Evolutionary conservation across 30 jellyfish, hydroid and myxozoan genomes (phyloP).

Genomic region (Cassiopea xamachana): DNA sequence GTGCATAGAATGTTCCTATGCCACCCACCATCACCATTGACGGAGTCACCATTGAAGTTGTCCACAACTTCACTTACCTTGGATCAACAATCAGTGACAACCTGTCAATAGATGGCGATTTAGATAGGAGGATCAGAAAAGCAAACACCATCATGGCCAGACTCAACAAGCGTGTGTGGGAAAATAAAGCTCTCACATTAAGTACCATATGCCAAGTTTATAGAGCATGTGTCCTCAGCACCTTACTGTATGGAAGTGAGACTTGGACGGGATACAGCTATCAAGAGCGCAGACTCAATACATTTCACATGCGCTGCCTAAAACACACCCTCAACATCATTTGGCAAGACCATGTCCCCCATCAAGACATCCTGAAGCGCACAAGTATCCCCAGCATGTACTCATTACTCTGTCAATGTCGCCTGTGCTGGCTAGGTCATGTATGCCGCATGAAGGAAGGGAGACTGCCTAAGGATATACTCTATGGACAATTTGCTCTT

Average conservation of each 20-base stretch:
- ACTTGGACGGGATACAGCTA: constrained; percentile 9
- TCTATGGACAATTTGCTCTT: too few species aligned
- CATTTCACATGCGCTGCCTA: constrained; percentile 9
- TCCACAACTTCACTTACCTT: constrained; percentile 4
- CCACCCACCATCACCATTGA: background rate
- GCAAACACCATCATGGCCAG: constrained; percentile 7
- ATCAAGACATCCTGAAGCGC: background rate
- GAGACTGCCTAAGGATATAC: too few species aligned
- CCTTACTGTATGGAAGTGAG: constrained; percentile 11
- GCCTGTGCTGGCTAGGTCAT: background rate
- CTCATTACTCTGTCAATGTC: background rate
- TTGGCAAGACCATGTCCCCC: background rate
- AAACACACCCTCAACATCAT: background rate
- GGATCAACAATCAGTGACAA: constrained; percentile 7
- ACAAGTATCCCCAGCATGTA: background rate
- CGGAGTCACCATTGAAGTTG: background rate
- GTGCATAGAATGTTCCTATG: constrained; percentile 6
- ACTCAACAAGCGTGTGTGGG: constrained; percentile 4
- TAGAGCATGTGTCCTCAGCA: background rate
- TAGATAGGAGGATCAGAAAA: background rate
- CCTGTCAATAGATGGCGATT: constrained; percentile 1
- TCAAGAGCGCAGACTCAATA: constrained; percentile 16
- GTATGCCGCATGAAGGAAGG: too few species aligned
- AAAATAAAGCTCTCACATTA: background rate
- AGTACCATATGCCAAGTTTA: background rate